Evolutionary conservation across 2,888 invertebrate genomes (phyloP), one percentile per base, ranked within the genome.

Genomic region (Sphinx pinastri): DNA sequence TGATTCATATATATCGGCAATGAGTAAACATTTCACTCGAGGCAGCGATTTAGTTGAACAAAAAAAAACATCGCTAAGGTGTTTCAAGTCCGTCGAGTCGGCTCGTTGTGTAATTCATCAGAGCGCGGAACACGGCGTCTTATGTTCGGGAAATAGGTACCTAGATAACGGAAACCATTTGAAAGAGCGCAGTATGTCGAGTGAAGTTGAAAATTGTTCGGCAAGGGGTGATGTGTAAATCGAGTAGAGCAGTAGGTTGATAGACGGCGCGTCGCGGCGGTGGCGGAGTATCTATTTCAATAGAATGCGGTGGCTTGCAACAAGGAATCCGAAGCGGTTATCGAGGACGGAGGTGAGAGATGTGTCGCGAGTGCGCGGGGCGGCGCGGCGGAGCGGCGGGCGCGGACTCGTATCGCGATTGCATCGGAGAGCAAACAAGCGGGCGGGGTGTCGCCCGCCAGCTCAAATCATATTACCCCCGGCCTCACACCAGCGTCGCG

Each of bases 361-460:
- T 89, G 90, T 90, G 88, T 88, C 88, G 88, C 85, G 86, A 38
- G 38, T 84, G 83, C 81, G 78, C 76, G 74, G 58, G 76, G 72
- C 73, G 71, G 73, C 76, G 77, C 74, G 73, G 75, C 75, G 73
- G 77, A 73, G 79, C 79, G 79, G 79, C 79, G 82, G 79, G 77
- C 83, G 72, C 77, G 81, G 77, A 83, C 81, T 85, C 88, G 93
- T 92, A 91, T 94, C 93, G 92, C 93, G 93, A 93, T 94, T 94
- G 93, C 93, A 94, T 92, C 93, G 92, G 90, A 93, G 93, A 93
- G 93, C 93, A 94, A 93, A 94, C 93, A 93, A 91, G 92, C 91
- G 91, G 90, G 90, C 87, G 92, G 89, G 90, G 91, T 88, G 89
- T 86, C 87, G 90, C 87, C 84, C 82, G 84, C 81, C 85, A 87